These are phyloP conservation scores for Sphenodon punctatus DNA, from an alignment of 2,797 vertebrate species.

Conservation along the genomic window DNA sequence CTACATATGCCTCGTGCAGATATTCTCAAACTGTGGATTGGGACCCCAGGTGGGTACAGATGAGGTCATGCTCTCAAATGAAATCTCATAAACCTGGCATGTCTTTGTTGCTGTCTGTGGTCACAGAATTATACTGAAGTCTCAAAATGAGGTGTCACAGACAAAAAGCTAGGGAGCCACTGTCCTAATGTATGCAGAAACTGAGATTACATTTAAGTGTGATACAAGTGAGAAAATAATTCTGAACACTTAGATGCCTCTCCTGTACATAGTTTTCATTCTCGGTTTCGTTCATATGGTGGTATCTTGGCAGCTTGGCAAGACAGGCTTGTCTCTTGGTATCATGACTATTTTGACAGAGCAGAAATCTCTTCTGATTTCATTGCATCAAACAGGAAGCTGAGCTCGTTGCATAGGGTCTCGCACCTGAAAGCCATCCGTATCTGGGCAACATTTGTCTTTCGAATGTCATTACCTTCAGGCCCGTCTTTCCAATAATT, in stretches of 20 bases:
- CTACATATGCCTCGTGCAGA: conserved; percentile 19
- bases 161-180: too few species aligned
- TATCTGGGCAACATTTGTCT: conserved; percentile 96
- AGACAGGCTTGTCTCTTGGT: conserved; percentile 1
- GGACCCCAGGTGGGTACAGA: too few species aligned
- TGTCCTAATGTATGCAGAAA: too few species aligned
- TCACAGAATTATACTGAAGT: too few species aligned
- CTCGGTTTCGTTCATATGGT: background rate
- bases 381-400: conserved; percentile 91
- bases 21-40: too few species aligned
- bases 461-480: conserved; percentile 90
- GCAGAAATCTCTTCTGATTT: conserved; percentile 77
- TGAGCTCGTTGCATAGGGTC: conserved; percentile 93
- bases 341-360: conserved; percentile 64
- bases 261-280: background rate
- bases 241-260: background rate
- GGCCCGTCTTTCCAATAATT: conserved; percentile 93
- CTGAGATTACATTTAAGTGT: background rate
- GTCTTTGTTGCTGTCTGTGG: too few species aligned
- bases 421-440: conserved; percentile 93
- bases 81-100: too few species aligned
- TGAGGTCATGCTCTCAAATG: too few species aligned
- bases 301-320: conserved; percentile 8
- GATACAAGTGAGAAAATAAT: background rate
- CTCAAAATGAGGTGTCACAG: too few species aligned